Evolutionary conservation across 2,113 vertebrate genomes (phyloP), one percentile per base, ranked within the genome.

Genomic region (Myotis lucifugus): DNA sequence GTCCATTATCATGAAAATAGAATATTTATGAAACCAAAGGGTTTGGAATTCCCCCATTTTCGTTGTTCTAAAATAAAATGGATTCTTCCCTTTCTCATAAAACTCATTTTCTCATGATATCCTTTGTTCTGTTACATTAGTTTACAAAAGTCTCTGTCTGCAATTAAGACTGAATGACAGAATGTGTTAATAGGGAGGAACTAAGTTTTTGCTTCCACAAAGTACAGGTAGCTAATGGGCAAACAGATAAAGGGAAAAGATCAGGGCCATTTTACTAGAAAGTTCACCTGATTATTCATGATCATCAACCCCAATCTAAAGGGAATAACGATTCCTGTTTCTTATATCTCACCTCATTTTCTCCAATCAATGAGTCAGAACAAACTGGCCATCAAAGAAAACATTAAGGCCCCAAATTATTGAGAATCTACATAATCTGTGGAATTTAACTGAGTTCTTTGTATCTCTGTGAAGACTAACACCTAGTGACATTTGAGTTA

Each of bases 221-320:
- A 88, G 2, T 74, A 82, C 3, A 87, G 79, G 61, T 94, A 92
- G 23, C 42, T 85, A 92, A 94, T 85, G 61, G 84, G 50, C 54
- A 91, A 96, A 85, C 42, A 66, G 40, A 64, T 82, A 59, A 94
- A 93, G 66, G 93, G 67, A 85, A 90, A 96, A 34, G 2, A 83
- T 56, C 52, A 90, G 50, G 42, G 6, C 18, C 18, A 70, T 95
- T 89, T 96, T 82, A 56, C 72, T 70, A 81, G 89, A 85, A 93
- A 93, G 86, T 94, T 97, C 95, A 85, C 40, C 42, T 95, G 73
- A 94, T 96, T 88, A 90, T 96, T 97, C 94, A 93, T 52, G 72
- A 95, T 88, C 84, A 95, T 96, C 76, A 94, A 85, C 67, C 42
- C 29, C 66, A 96, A 90, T 93, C 48, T 73, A 92, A 93, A 90